phyloP scores from a whole-genome alignment of 2,113 vertebrate genomes.

The Aepyceros melampus region DNA sequence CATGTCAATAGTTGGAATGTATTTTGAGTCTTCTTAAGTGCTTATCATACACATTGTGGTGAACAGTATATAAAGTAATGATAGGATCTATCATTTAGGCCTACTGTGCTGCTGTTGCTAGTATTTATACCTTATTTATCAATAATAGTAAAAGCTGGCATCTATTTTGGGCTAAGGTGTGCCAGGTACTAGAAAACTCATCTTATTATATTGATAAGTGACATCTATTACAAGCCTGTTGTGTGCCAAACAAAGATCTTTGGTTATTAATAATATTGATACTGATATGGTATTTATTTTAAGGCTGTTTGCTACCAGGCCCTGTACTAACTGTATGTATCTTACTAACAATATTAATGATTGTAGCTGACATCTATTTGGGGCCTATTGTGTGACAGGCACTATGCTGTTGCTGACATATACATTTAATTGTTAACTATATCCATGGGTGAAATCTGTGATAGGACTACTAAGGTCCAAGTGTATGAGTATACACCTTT shows the following conservation, averaged over 20 bases:
- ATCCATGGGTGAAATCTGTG: not conserved
- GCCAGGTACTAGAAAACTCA: not conserved
- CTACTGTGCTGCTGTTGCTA: not conserved
- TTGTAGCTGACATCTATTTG: not conserved
- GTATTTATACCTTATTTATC: not conserved
- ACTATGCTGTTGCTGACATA: slow-evolving; percentile 9
- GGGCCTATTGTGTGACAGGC: not conserved
- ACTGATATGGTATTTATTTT: slow-evolving; percentile 4
- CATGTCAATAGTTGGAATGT: not conserved
- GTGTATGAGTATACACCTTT: not conserved
- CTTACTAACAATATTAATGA: slow-evolving; percentile 14
- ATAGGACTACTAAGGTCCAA: not conserved
- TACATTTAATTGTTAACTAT: not conserved
- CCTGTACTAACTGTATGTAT: not conserved
- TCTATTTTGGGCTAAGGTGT: not conserved
- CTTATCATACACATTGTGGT: not conserved
- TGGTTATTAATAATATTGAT: not conserved
- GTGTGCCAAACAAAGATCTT: not conserved
- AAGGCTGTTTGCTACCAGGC: not conserved
- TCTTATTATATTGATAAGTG: not conserved
- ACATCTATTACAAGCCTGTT: not conserved
- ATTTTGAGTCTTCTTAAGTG: not conserved
- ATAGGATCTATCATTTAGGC: not conserved
- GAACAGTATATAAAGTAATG: not conserved
- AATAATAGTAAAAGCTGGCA: not conserved